Evolutionary conservation across 2,113 vertebrate genomes (phyloP).

Genomic region (cattle (Bos taurus)): DNA sequence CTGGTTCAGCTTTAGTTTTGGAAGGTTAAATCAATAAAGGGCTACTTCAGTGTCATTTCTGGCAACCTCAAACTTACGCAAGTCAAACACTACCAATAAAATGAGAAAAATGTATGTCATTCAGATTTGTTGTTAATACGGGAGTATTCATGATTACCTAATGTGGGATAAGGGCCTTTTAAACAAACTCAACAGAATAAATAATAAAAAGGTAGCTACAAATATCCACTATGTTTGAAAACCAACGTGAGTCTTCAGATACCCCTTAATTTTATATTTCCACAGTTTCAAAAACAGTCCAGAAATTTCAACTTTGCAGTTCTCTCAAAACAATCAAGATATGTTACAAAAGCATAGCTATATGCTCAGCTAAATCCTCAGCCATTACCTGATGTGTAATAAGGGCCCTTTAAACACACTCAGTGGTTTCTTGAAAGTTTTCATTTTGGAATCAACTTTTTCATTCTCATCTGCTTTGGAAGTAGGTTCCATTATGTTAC

Average conservation of each 20-base stretch:
- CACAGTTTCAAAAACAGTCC: background rate
- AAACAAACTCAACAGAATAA: conserved; percentile 81
- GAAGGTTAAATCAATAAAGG: conserved; percentile 8
- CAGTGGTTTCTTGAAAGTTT: conserved; percentile 88
- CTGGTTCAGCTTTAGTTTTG: background rate
- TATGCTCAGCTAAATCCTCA: background rate
- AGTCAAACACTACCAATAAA: background rate
- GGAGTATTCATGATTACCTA: conserved; percentile 80
- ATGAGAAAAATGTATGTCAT: background rate
- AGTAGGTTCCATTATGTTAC: conserved; percentile 86
- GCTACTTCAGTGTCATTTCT: background rate
- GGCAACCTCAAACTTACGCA: background rate
- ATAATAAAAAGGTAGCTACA: background rate
- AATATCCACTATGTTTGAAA: background rate
- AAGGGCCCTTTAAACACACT: conserved; percentile 94
- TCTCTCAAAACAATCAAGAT: background rate
- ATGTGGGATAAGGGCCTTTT: conserved; percentile 88
- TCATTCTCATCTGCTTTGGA: conserved; percentile 89
- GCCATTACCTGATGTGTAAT: conserved; percentile 92
- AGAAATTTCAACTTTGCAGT: background rate
- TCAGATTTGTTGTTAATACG: background rate
- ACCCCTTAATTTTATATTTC: conserved; percentile 10
- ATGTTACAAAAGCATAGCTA: background rate
- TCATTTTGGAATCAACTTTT: conserved; percentile 86
- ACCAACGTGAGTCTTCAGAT: background rate